Percentiles rank a stretch among this genome's conserved stretches.
phyloP scores from a whole-genome alignment of 2,797 vertebrate species.

The Acrossocheilus wenchowensis region DNA sequence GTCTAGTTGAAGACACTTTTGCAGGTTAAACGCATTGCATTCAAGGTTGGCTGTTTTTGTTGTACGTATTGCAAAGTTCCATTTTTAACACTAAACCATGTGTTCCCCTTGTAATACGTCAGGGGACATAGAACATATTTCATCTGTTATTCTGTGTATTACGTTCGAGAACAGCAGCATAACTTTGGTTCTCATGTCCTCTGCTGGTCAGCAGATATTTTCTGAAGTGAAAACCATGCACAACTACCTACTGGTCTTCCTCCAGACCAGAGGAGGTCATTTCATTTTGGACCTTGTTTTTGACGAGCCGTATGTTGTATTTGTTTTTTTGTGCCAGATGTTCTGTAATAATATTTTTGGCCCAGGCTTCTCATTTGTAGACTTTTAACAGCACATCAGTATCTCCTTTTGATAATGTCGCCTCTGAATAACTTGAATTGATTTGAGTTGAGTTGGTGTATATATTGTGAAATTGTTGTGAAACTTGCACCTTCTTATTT shows the following conservation, averaged over 20 bases:
- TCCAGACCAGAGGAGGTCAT: slow-evolving; percentile 8
- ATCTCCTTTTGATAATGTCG: slow-evolving; percentile 23
- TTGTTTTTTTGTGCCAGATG: slow-evolving; percentile 29
- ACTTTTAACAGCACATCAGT: slow-evolving; percentile 3
- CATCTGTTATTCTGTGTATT: slow-evolving; percentile 1
- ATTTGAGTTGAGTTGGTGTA: not conserved
- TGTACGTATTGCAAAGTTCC: slow-evolving; percentile 6
- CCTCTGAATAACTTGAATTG: slow-evolving; percentile 34
- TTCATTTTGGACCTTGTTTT: slow-evolving; percentile 20
- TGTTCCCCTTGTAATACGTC: not conserved
- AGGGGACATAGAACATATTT: not conserved
- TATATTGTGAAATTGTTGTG: slow-evolving; percentile 42
- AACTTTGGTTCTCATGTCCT: not conserved
- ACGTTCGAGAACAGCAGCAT: not conserved
- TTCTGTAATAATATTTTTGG: slow-evolving; percentile 23
- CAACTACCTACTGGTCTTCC: slow-evolving; percentile 41
- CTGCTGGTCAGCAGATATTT: slow-evolving; percentile 32
- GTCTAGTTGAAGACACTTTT: not conserved
- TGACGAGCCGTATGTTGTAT: not conserved
- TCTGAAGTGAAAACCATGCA: slow-evolving; percentile 16
- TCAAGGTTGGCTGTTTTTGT: not conserved
- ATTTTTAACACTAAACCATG: slow-evolving; percentile 14
- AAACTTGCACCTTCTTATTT: slow-evolving; percentile 23
- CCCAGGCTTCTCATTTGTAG: slow-evolving; percentile 13
- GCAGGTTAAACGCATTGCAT: slow-evolving; percentile 17